phyloP scores from a whole-genome alignment of 2,797 vertebrate species.

The Pterois miles region DNA sequence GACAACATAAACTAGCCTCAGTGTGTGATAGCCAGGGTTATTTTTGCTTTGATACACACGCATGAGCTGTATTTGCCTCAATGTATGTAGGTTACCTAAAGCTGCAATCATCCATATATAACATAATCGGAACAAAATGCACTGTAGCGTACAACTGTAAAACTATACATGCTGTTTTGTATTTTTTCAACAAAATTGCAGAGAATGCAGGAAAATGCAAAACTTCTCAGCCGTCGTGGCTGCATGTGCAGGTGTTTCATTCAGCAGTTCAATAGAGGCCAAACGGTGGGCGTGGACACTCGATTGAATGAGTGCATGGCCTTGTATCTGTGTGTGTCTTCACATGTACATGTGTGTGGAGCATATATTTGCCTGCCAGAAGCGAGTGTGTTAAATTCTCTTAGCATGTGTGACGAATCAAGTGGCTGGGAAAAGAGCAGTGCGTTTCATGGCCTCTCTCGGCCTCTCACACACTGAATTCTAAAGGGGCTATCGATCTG shows the following conservation, averaged over 20 bases:
- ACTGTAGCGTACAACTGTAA: conserved; percentile 36
- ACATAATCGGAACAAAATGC: conserved; percentile 31
- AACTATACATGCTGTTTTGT: conserved; percentile 5
- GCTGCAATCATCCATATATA: conserved; percentile 40
- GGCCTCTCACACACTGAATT: conserved; percentile 61
- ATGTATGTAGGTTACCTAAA: conserved; percentile 41
- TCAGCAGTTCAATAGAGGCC: conserved; percentile 55
- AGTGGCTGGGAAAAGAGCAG: conserved; percentile 79
- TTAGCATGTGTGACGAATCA: conserved; percentile 85
- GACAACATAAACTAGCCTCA: conserved; percentile 70
- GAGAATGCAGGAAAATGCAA: conserved; percentile 4
- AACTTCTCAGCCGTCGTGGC: conserved; percentile 14
- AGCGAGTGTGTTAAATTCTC: conserved; percentile 80
- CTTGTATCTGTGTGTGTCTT: conserved; percentile 52
- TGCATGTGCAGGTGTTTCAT: conserved; percentile 62
- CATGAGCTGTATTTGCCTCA: conserved; percentile 27
- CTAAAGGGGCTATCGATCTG: conserved; percentile 74
- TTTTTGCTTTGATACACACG: conserved; percentile 61
- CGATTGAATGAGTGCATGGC: conserved; percentile 61
- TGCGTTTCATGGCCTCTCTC: conserved; percentile 69
- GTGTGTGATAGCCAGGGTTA: conserved; percentile 56
- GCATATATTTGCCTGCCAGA: conserved; percentile 64
- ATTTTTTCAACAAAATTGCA: conserved; percentile 2
- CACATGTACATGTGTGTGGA: conserved; percentile 65
- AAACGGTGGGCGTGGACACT: conserved; percentile 23